Conservation (phyloP, 2,888 invertebrate genomes). For the Thereva unica region DNA sequence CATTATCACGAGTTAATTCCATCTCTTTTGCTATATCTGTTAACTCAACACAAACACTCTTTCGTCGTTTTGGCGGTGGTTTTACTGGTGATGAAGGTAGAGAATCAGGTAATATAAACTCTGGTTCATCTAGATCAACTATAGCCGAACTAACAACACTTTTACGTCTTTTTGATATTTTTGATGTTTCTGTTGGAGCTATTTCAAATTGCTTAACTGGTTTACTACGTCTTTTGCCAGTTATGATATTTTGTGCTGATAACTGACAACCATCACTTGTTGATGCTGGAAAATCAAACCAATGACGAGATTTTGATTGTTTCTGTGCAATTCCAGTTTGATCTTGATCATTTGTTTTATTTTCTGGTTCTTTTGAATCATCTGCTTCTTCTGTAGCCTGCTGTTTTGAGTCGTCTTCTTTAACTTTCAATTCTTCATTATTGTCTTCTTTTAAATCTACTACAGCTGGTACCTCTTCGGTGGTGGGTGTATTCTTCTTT, state of each 20-base stretch:
- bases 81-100: too few species aligned
- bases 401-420: not conserved
- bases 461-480: not conserved
- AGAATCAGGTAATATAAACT: too few species aligned
- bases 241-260: slow-evolving; percentile 54
- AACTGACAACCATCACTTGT: slow-evolving; percentile 50
- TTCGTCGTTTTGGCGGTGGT: too few species aligned
- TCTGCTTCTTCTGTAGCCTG: too few species aligned
- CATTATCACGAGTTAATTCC: too few species aligned
- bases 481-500: not conserved
- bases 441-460: slow-evolving; percentile 1
- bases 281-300: slow-evolving; percentile 35
- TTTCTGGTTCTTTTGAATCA: not conserved
- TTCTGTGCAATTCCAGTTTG: not conserved
- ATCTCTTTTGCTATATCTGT: too few species aligned
- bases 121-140: too few species aligned
- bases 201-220: not conserved
- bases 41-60: too few species aligned
- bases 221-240: slow-evolving; percentile 50
- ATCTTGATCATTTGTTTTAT: not conserved
- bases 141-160: too few species aligned
- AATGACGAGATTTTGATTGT: not conserved
- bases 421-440: not conserved
- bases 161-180: not conserved
- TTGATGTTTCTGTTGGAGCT: not conserved